These are phyloP conservation scores for Microchirus variegatus DNA, from an alignment of 2,797 vertebrate genomes.

Conservation along the genomic window DNA sequence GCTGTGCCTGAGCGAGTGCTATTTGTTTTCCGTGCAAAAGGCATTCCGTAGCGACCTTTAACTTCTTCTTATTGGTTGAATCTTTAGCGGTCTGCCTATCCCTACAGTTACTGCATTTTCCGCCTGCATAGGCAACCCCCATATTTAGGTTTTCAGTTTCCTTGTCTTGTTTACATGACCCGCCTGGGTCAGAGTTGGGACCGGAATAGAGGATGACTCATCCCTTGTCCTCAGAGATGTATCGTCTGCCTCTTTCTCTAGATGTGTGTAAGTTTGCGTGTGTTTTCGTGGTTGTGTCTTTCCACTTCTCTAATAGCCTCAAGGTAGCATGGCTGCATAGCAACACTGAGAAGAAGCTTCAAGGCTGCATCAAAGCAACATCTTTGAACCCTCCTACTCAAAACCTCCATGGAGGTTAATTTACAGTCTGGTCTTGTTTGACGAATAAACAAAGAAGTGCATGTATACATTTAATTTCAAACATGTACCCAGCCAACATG, in stretches of 20 bases:
- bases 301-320: constrained; percentile 39
- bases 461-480: too few species aligned
- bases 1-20: not conserved
- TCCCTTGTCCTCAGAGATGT: constrained; percentile 52
- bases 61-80: constrained; percentile 21
- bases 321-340: constrained; percentile 52
- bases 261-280: constrained; percentile 20
- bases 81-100: constrained; percentile 17
- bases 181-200: constrained; percentile 53
- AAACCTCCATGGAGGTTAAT: constrained; percentile 18
- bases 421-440: constrained; percentile 17
- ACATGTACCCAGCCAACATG: too few species aligned
- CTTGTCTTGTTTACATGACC: constrained; percentile 71
- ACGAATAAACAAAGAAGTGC: too few species aligned
- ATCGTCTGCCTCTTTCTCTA: constrained; percentile 56
- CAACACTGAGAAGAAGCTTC: constrained; percentile 48
- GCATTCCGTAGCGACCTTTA: constrained; percentile 30
- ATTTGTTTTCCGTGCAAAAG: constrained; percentile 1
- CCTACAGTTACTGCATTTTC: constrained; percentile 31
- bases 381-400: constrained; percentile 27
- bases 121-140: constrained; percentile 31
- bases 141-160: constrained; percentile 61
- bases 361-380: constrained; percentile 25
- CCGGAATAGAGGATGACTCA: constrained; percentile 73
- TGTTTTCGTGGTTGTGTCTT: constrained; percentile 51